A percentile compares a stretch with the other conserved stretches of the same genome.
These are phyloP conservation scores for Jordanella pulchra DNA, from an alignment of 2,797 vertebrate genomes.

Conservation along the genomic window DNA sequence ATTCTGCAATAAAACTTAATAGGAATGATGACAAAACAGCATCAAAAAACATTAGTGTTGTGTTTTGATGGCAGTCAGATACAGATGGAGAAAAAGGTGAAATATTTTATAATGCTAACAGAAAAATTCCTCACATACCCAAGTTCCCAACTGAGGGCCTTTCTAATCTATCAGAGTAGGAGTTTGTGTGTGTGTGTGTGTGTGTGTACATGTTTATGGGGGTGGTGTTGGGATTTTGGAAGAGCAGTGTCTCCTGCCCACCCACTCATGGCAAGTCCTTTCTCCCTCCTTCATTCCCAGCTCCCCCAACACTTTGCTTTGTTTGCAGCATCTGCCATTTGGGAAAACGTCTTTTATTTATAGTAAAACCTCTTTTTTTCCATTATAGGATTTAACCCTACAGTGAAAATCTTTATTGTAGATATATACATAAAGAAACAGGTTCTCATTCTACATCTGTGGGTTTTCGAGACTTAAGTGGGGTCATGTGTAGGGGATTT, in stretches of 20 bases:
- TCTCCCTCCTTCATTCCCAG: conserved; percentile 38
- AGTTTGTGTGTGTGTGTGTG: conserved; percentile 34
- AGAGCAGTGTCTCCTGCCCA: conserved; percentile 56
- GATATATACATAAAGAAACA: conserved; percentile 36
- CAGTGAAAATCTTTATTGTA: conserved; percentile 18
- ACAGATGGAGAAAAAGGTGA: conserved; percentile 43
- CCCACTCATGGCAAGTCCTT: conserved; percentile 49
- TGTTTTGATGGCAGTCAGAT: conserved; percentile 15
- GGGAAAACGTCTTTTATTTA: neutral
- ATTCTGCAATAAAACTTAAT: neutral
- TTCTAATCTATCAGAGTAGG: conserved; percentile 78
- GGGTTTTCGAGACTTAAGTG: conserved; percentile 71
- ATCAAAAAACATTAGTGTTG: conserved; percentile 14
- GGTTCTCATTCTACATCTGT: conserved; percentile 50
- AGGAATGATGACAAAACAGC: conserved; percentile 8
- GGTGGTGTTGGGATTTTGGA: conserved; percentile 4
- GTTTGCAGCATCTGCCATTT: conserved; percentile 20
- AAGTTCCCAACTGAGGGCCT: conserved; percentile 69
- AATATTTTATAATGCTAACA: conserved; percentile 82
- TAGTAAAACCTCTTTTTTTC: neutral
- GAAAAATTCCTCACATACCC: conserved; percentile 88
- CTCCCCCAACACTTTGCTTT: conserved; percentile 4
- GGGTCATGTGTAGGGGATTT: conserved; percentile 82
- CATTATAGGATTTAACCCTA: neutral
- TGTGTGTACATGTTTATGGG: conserved; percentile 21